Conservation (phyloP, 2,113 vertebrate species). For the Columbina picui region DNA sequence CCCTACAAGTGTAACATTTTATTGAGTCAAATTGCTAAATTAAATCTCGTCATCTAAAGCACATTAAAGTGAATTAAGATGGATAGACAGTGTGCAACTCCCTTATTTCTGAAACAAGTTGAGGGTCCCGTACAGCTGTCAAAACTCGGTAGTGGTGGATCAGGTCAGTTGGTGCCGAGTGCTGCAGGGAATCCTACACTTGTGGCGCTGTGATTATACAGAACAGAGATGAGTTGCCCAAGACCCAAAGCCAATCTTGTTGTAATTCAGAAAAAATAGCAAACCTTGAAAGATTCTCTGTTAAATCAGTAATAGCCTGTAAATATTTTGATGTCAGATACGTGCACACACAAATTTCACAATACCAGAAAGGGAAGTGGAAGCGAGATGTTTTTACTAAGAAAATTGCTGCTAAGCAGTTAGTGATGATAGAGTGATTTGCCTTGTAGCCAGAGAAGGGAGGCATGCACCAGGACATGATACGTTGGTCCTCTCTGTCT, state of each 20-base stretch:
- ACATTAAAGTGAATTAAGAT: slow-evolving; percentile 83
- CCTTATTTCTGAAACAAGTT: slow-evolving; percentile 70
- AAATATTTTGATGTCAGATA: not conserved
- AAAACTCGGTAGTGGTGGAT: not conserved
- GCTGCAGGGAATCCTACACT: not conserved
- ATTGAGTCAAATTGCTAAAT: slow-evolving; percentile 89
- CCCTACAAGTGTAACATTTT: slow-evolving; percentile 87
- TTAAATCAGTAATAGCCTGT: not conserved
- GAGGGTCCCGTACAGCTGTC: slow-evolving; percentile 44
- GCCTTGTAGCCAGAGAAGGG: not conserved
- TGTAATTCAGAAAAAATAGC: slow-evolving; percentile 44
- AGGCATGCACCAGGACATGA: not conserved
- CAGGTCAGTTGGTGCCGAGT: not conserved
- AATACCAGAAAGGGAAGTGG: not conserved
- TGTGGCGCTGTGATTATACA: not conserved
- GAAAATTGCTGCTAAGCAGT: not conserved
- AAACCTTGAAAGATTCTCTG: not conserved
- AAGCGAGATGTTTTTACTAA: not conserved
- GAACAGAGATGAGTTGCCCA: not conserved
- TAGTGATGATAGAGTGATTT: not conserved
- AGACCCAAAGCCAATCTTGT: not conserved
- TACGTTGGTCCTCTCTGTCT: not conserved
- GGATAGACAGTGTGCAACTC: slow-evolving; percentile 68
- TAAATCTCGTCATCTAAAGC: slow-evolving; percentile 83
- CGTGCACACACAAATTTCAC: not conserved